Evolutionary conservation across 2,888 invertebrate genomes (phyloP).

Genomic region (Drosophila setosimentum): DNA sequence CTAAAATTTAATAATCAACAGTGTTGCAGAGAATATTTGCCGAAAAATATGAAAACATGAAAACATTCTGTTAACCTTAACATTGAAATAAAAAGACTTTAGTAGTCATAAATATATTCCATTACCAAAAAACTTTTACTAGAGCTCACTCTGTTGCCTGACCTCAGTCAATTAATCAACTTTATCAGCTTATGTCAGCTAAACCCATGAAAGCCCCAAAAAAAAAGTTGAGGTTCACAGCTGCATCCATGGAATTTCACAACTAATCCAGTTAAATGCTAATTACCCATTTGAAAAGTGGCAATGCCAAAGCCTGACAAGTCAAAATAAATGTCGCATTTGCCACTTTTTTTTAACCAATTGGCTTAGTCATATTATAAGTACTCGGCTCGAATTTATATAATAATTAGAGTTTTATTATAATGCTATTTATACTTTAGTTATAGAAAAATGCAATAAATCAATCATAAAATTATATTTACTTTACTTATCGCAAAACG

Average conservation of each 20-base stretch:
- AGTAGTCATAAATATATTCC: background rate
- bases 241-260: constrained; percentile 40
- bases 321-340: constrained; percentile 14
- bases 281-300: constrained; percentile 38
- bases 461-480: background rate
- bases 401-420: background rate
- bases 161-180: constrained; percentile 63
- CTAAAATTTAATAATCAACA: constrained; percentile 2
- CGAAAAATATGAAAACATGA: constrained; percentile 6
- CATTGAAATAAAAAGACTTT: background rate
- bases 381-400: background rate
- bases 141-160: background rate
- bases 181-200: constrained; percentile 73
- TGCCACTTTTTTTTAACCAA: background rate
- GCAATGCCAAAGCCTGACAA: constrained; percentile 37
- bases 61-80: background rate
- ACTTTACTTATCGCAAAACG: background rate
- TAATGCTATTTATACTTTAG: background rate
- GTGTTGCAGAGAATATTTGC: background rate
- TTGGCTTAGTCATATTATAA: background rate
- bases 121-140: constrained; percentile 11
- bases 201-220: constrained; percentile 23
- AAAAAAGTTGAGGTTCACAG: constrained; percentile 23
- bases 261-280: constrained; percentile 56
- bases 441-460: no score